These are phyloP conservation scores for Podarcis cretensis DNA, from an alignment of 2,113 vertebrate species.

Conservation along the genomic window DNA sequence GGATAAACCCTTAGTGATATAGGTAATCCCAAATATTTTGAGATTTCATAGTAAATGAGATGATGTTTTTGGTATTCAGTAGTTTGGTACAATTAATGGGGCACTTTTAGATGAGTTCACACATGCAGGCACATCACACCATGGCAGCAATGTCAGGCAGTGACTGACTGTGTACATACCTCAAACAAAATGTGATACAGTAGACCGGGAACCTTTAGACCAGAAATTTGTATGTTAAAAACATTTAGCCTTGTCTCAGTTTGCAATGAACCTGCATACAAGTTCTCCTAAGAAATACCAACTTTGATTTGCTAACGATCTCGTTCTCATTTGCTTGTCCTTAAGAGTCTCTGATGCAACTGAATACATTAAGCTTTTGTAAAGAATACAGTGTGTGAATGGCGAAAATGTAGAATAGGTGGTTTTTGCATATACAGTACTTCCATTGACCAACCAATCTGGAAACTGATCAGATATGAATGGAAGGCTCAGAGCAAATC, in stretches of 20 bases:
- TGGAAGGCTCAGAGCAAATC: conserved; percentile 63
- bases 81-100: too few relatives aligned
- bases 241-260: conserved; percentile 4
- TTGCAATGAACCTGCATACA: neutral
- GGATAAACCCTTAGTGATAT: too few relatives aligned
- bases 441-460: conserved; percentile 63
- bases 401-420: conserved; percentile 26
- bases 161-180: neutral
- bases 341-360: conserved; percentile 53
- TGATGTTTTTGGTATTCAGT: too few relatives aligned
- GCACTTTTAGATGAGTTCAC: too few relatives aligned
- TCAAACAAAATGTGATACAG: conserved; percentile 17
- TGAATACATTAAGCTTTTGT: conserved; percentile 57
- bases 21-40: too few relatives aligned
- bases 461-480: conserved; percentile 68
- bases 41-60: too few relatives aligned
- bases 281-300: conserved; percentile 51
- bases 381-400: conserved; percentile 46
- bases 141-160: too few relatives aligned
- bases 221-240: neutral
- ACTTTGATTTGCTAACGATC: conserved; percentile 53
- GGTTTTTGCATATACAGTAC: conserved; percentile 45
- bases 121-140: too few relatives aligned
- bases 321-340: conserved; percentile 59
- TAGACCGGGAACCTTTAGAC: neutral